Evolutionary conservation across 2,888 invertebrate genomes (phyloP), one percentile per base, ranked within the genome.

Genomic region (Augiades crinisus): DNA sequence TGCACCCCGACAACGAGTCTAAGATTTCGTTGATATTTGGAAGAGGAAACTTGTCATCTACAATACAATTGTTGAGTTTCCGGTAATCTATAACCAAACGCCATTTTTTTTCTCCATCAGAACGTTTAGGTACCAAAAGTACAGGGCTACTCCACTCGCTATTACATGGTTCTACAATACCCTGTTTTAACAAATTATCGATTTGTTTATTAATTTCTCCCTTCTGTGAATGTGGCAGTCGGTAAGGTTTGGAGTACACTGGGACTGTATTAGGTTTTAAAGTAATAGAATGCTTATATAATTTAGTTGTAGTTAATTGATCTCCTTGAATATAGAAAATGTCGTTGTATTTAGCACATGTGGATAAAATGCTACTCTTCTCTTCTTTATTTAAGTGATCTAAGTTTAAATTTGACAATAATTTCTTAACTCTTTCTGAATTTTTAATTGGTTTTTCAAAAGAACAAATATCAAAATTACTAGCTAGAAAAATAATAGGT

Each of bases 321-420:
- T 58, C 60, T n/a, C 47, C 50, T 3, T 52, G 55, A 24, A 60
- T 19, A 37, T 44, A 45, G 31, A 58, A 56, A 5, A 60, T 31
- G 31, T 60, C 57, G 4, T 45, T 13, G 31, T 46, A 60, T 34
- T 60, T 58, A 3, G 50, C 33, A 45, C 60, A 60, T 5, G 56
- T 44, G 10, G 34, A 27, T 45, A 52, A 36, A 5, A 54, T 55
- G 8, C 43, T 16, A 10, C 10, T 33, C 7, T 27, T 21, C 21
- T 56, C 54, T 8, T 43, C 53, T 5, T 4, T 6, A 41, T 53
- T 40, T 24, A 57, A 31, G 43, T 57, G 46, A 27, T 36, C 12
- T 12, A 54, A 44, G 7, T 47, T 21, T 21, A 56, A 37, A 14
- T 13, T 12, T 7, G 33, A 7, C 12, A 53, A 53, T 33, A 56